phyloP scores from a whole-genome alignment of 2,888 invertebrate genomes.

The Pristionchus fissidentatus region DNA sequence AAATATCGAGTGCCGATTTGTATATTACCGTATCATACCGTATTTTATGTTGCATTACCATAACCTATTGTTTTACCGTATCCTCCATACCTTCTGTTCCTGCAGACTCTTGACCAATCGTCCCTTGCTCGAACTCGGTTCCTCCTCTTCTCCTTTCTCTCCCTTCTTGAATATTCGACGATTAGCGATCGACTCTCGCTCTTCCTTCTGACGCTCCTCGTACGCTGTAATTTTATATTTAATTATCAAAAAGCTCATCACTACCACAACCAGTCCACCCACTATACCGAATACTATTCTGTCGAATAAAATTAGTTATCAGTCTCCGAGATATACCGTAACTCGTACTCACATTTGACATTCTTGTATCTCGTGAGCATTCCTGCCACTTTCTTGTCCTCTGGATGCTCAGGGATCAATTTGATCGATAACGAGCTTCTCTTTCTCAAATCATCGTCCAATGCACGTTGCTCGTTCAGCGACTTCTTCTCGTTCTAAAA shows the following conservation, averaged over 20 bases:
- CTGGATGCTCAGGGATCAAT: slow-evolving; percentile 65
- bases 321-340: not conserved
- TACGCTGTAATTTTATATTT: slow-evolving; percentile 54
- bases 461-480: slow-evolving; percentile 63
- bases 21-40: slow-evolving; percentile 19
- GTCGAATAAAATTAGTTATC: too few relatives aligned
- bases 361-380: slow-evolving; percentile 63
- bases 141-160: slow-evolving; percentile 19
- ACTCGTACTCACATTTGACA: slow-evolving; percentile 60
- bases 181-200: slow-evolving; percentile 53
- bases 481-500: slow-evolving; percentile 66
- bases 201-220: slow-evolving; percentile 57
- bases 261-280: not conserved
- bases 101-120: slow-evolving; percentile 26
- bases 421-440: slow-evolving; percentile 64
- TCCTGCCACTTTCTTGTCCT: slow-evolving; percentile 66
- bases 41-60: not conserved
- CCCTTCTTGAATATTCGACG: slow-evolving; percentile 55
- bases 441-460: slow-evolving; percentile 64
- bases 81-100: slow-evolving; percentile 21
- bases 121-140: slow-evolving; percentile 12
- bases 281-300: too few relatives aligned
- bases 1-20: too few relatives aligned
- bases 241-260: not conserved
- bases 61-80: not conserved